phyloP scores from a whole-genome alignment of 1,140 invertebrate species.

The Sycophila sp. region DNA sequence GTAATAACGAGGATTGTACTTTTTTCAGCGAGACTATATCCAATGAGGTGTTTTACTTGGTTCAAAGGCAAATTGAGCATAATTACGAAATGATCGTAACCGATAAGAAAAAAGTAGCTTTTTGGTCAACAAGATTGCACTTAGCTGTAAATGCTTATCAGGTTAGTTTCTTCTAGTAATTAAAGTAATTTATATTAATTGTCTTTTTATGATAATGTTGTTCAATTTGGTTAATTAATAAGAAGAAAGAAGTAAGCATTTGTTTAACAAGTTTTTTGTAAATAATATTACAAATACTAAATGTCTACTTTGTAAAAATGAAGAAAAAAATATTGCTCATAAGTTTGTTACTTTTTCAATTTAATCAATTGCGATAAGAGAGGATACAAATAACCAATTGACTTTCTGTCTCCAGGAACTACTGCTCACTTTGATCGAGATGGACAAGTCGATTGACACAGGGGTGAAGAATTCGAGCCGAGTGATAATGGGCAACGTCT shows the following conservation, averaged over 20 bases:
- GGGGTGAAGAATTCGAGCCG: slow-evolving; percentile 79
- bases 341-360: no score
- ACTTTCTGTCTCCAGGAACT: slow-evolving; percentile 68
- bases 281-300: no score
- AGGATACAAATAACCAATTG: no score
- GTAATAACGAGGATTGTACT: neutral
- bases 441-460: slow-evolving; percentile 79
- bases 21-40: slow-evolving; percentile 85
- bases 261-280: no score
- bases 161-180: slow-evolving; percentile 60
- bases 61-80: slow-evolving; percentile 90
- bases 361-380: no score
- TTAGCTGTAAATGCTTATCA: slow-evolving; percentile 78
- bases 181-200: neutral
- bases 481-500: slow-evolving; percentile 91
- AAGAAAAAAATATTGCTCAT: no score
- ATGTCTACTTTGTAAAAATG: no score
- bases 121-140: slow-evolving; percentile 88
- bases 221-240: neutral
- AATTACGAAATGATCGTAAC: slow-evolving; percentile 87
- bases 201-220: neutral
- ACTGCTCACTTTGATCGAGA: slow-evolving; percentile 78
- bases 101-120: slow-evolving; percentile 85
- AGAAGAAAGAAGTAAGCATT: no score
- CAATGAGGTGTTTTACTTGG: slow-evolving; percentile 90